Evolutionary conservation across 53 echinoderm and acorn worm genomes (phyloP).

Genomic region (Antedon mediterranea): DNA sequence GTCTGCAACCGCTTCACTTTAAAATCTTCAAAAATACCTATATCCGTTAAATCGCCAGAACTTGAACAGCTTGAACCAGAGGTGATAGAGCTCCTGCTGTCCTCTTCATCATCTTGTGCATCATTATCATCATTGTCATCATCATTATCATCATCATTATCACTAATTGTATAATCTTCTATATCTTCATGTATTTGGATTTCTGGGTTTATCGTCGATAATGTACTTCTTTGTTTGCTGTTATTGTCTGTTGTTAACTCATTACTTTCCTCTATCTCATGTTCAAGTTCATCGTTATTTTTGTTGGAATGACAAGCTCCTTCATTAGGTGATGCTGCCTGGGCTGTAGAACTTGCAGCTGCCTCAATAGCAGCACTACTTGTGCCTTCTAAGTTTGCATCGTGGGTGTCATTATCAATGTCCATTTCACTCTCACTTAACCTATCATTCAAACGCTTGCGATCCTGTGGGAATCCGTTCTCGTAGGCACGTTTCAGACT

Average conservation of each 20-base stretch:
- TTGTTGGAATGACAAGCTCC: too few species aligned
- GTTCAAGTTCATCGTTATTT: background rate
- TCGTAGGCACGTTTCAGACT: conserved; percentile 73
- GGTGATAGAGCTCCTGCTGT: background rate
- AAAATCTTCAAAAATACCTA: conserved; percentile 64
- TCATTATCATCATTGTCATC: background rate
- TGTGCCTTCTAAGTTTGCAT: background rate
- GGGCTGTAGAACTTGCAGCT: background rate
- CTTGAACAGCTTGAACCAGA: conserved; percentile 19
- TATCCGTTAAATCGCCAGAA: conserved; percentile 60
- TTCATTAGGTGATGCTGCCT: too few species aligned
- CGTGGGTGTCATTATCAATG: conserved; percentile 1
- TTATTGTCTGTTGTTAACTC: conserved; percentile 14
- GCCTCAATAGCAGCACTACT: background rate
- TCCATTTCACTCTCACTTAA: conserved; percentile 36
- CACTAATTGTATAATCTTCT: background rate
- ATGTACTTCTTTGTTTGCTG: background rate
- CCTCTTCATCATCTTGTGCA: background rate
- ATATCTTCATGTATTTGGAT: background rate
- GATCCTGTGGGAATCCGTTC: conserved; percentile 49
- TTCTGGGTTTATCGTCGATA: background rate
- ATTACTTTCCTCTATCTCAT: background rate
- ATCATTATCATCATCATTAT: background rate
- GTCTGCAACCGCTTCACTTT: conserved; percentile 35
- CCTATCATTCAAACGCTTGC: conserved; percentile 62